Conservation (phyloP, 30 jellyfish, hydroid and myxozoan genomes). For the Turritopsis rubra region DNA sequence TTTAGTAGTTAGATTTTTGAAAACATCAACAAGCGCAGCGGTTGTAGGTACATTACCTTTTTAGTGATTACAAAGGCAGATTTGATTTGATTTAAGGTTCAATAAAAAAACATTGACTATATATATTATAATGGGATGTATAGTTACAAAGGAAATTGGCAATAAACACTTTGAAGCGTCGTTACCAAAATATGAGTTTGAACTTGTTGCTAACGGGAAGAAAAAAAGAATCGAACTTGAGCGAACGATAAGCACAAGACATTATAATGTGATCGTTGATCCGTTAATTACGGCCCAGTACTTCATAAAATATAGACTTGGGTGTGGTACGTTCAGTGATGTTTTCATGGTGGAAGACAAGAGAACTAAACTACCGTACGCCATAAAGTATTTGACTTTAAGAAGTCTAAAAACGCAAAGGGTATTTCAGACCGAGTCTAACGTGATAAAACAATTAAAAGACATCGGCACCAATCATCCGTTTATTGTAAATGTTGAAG, state of each 20-base stretch:
- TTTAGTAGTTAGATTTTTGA: neutral
- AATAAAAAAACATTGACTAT: no score
- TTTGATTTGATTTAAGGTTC: neutral
- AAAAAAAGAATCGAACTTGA: neutral
- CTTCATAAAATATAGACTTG: constrained; percentile 14
- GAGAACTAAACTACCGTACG: constrained; percentile 25
- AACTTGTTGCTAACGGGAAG: neutral
- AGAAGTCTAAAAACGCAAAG: constrained; percentile 4
- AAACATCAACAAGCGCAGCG: neutral
- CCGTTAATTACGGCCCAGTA: neutral
- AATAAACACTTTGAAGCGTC: neutral
- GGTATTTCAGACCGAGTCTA: constrained; percentile 19
- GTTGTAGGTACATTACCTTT: neutral
- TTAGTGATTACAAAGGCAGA: no score
- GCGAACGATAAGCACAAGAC: neutral
- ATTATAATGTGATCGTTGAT: constrained; percentile 8
- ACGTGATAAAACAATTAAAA: neutral
- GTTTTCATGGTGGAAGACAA: constrained; percentile 24
- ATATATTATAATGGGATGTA: neutral
- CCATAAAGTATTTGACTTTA: constrained; percentile 12
- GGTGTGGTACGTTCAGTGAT: constrained; percentile 32
- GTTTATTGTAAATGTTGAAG: constrained; percentile 9
- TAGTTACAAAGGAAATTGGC: neutral
- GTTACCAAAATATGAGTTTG: neutral
- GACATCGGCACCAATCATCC: neutral